Percentiles rank a stretch among this genome's conserved stretches.
Evolutionary conservation across 2,113 vertebrate genomes (phyloP).

Genomic region (Sceloporus undulatus): DNA sequence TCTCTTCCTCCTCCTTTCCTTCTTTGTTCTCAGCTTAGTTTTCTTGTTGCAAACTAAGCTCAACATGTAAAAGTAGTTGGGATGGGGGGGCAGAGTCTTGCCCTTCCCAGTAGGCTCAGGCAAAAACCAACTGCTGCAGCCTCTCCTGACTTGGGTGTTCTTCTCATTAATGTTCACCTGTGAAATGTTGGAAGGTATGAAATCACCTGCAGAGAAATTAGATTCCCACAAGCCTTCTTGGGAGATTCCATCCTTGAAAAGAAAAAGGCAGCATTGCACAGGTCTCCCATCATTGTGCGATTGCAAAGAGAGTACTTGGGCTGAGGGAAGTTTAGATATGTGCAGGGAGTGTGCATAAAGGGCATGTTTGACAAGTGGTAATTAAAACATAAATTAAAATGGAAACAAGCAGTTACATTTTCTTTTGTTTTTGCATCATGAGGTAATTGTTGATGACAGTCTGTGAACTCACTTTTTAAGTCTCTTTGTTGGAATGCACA

Average conservation of each 20-base stretch:
- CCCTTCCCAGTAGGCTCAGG: too few relatives aligned
- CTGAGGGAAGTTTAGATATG: background rate
- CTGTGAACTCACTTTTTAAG: background rate
- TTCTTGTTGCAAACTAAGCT: too few relatives aligned
- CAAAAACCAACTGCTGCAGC: too few relatives aligned
- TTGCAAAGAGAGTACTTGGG: background rate
- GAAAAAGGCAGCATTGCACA: background rate
- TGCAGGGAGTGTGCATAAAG: background rate
- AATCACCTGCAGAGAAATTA: too few relatives aligned
- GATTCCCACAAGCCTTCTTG: background rate
- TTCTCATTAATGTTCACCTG: too few relatives aligned
- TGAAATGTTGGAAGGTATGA: too few relatives aligned
- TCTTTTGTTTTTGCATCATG: background rate
- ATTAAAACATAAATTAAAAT: slow-evolving; percentile 11
- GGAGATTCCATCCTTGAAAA: background rate
- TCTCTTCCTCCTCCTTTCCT: too few relatives aligned
- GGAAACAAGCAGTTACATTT: slow-evolving; percentile 6
- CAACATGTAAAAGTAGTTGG: too few relatives aligned
- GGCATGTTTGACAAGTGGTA: background rate
- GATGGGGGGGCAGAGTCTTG: too few relatives aligned
- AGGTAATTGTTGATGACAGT: background rate
- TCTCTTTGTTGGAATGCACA: background rate
- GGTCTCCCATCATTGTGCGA: background rate
- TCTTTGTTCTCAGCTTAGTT: too few relatives aligned
- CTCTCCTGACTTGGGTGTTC: too few relatives aligned